Evolutionary conservation across 2,797 vertebrate species (phyloP), one percentile per base, ranked within the genome.

Genomic region (Tauraco hartlaubi): DNA sequence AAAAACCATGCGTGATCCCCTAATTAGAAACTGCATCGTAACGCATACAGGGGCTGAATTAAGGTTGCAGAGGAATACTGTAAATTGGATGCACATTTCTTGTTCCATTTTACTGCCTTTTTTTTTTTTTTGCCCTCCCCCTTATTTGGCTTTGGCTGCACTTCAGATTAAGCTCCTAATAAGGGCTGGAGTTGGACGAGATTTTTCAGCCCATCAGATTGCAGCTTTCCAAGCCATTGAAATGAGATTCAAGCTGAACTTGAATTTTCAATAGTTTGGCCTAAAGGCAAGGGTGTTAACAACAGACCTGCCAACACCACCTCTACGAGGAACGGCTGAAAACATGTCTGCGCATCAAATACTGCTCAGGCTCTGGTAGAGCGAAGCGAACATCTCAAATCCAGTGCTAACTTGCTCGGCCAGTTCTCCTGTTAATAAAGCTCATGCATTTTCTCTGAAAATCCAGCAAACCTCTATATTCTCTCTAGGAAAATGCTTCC

Each of bases 31-130:
- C 52, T 4, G 69, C 83, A 78, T n/a, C 0, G 0, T 84, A 92
- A 90, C 0, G 0, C 56, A 41, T 44, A 46, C 52, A 44, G 31
- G 61, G 88, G 71, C 89, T 82, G 83, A 96, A 95, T 85, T 94
- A 94, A 93, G 77, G 76, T 73, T 96, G 83, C 85, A 88, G 88
- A 95, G 80, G 77, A 94, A 92, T 82, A 95, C 26, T 85, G 82
- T 77, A 96, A 96, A 97, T 96, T 94, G 84, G 59, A 96, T 93
- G 83, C 94, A 96, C 93, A 96, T 96, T 97, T 97, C 46, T 94
- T 74, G 62, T 77, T 95, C 94, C 91, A 87, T 96, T 97, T 94
- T 92, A 94, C 66, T 96, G 89, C 55, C 1, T 56, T 58, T 58
- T 51, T 72, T 58, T 31, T 61, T 67, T 64, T 31, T 41, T 28